Percentiles rank a stretch among this genome's conserved stretches.
Evolutionary conservation across 2,797 vertebrate species (phyloP).

Genomic region (Mormyrops attenuatus): DNA sequence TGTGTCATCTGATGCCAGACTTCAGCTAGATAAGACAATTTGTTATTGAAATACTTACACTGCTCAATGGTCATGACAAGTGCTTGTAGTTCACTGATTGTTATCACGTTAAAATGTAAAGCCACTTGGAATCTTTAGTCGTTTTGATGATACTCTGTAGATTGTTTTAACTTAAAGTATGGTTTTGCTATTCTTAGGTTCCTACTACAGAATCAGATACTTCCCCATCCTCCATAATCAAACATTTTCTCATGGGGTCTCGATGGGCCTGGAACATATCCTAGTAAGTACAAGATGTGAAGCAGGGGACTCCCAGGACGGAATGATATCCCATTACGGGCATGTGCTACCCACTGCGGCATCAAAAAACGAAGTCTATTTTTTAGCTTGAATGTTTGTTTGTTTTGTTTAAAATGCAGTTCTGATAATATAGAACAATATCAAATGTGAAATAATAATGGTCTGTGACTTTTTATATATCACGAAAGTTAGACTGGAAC

Average conservation of each 20-base stretch:
- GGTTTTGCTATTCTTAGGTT: neutral
- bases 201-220: neutral
- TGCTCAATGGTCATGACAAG: neutral
- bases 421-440: neutral
- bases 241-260: neutral
- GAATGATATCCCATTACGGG: neutral
- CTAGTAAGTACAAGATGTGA: neutral
- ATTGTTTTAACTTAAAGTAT: neutral
- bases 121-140: neutral
- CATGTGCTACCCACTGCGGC: neutral
- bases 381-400: neutral
- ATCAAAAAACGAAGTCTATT: neutral
- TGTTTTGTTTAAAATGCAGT: neutral
- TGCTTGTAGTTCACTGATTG: neutral
- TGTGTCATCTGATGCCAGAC: neutral
- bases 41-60: slow-evolving; percentile 13
- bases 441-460: neutral
- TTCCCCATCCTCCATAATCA: neutral
- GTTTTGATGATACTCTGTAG: neutral
- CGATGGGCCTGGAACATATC: neutral
- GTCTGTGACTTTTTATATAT: neutral
- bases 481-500: neutral
- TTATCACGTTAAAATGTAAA: neutral
- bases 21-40: neutral
- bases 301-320: neutral